Percentiles rank a stretch among this genome's conserved stretches.
phyloP scores from a whole-genome alignment of 1,140 invertebrate genomes.

The Ditylenchus dipsaci region DNA sequence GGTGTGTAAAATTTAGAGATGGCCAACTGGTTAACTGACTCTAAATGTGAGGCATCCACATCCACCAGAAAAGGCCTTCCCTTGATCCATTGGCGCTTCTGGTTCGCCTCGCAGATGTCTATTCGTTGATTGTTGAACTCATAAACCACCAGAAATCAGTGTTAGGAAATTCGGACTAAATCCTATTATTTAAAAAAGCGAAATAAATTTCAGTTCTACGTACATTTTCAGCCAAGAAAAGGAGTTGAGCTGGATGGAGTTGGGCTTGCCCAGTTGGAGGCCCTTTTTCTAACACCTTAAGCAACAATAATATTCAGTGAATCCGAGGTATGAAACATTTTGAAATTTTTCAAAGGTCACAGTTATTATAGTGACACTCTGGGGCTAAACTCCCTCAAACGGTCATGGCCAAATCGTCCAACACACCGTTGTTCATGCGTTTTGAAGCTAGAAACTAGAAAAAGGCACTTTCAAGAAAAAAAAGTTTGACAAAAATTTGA shows the following conservation, averaged over 20 bases:
- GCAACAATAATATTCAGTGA: too few species aligned
- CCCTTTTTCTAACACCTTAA: slow-evolving; percentile 25
- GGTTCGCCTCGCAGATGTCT: slow-evolving; percentile 36
- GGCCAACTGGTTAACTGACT: too few species aligned
- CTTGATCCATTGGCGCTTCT: slow-evolving; percentile 20
- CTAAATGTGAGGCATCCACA: slow-evolving; percentile 28
- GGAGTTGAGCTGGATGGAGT: slow-evolving; percentile 22
- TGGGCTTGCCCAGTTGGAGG: slow-evolving; percentile 36
- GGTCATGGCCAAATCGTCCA: too few species aligned
- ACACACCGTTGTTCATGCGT: too few species aligned
- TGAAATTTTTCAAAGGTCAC: too few species aligned
- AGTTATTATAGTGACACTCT: too few species aligned
- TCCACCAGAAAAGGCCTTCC: slow-evolving; percentile 34
- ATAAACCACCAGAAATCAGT: slow-evolving; percentile 30
- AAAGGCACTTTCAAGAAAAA: too few species aligned
- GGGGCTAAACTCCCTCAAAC: too few species aligned
- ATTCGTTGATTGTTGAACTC: slow-evolving; percentile 20
- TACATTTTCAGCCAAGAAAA: slow-evolving; percentile 34
- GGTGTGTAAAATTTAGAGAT: background rate
- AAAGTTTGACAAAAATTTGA: slow-evolving; percentile 6
- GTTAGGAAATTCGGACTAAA: slow-evolving; percentile 33
- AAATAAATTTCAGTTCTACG: too few species aligned
- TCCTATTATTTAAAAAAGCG: too few species aligned
- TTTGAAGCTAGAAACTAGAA: too few species aligned
- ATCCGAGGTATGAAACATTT: too few species aligned